A percentile compares a stretch with the other conserved stretches of the same genome.
Conservation (phyloP, 2,113 vertebrate genomes). For the Agapornis roseicollis region DNA sequence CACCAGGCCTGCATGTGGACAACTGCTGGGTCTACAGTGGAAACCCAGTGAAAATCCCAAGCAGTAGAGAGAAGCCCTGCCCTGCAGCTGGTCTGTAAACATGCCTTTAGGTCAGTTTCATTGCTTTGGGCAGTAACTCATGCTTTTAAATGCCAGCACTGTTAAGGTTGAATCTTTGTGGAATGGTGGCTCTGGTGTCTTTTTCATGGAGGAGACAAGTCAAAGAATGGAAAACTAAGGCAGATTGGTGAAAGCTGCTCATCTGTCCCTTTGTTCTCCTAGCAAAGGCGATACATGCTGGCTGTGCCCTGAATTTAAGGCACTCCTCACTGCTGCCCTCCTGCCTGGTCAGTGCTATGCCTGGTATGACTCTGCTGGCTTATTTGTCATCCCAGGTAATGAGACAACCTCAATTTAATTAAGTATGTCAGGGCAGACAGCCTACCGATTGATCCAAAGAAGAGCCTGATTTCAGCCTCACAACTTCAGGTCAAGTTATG, state of each 20-base stretch:
- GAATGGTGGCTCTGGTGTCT: neutral
- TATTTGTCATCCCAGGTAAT: neutral
- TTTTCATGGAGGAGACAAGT: neutral
- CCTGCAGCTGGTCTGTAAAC: neutral
- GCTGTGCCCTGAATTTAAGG: neutral
- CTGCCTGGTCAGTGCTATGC: neutral
- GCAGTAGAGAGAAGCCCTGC: neutral
- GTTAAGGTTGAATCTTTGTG: neutral
- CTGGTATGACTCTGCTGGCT: neutral
- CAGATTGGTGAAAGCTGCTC: neutral
- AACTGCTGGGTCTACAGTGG: neutral
- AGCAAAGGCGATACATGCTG: neutral
- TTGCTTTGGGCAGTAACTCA: neutral
- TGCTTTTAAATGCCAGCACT: neutral
- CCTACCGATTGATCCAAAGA: neutral
- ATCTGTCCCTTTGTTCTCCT: neutral
- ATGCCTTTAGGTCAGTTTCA: rapidly evolving
- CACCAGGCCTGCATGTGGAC: neutral
- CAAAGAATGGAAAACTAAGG: neutral
- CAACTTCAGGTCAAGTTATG: neutral
- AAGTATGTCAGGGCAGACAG: too few relatives aligned
- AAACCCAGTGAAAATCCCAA: neutral
- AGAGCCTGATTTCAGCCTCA: neutral
- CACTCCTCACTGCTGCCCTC: neutral
- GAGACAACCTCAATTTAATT: neutral